phyloP scores from a whole-genome alignment of 2,888 invertebrate species.

The Neoaliturus tenellus region DNA sequence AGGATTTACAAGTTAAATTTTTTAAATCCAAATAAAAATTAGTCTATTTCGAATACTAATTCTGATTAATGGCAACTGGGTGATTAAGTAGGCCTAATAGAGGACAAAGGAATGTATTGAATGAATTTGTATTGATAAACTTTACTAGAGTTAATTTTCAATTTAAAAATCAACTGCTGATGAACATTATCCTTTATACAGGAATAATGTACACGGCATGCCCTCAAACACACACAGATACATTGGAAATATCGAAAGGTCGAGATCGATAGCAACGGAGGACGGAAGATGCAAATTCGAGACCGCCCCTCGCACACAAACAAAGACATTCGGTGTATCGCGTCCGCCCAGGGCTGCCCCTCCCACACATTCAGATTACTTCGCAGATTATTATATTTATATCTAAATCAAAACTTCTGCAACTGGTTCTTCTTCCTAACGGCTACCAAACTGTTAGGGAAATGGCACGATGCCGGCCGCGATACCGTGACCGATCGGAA shows the following conservation, averaged over 20 bases:
- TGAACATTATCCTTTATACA: too few relatives aligned
- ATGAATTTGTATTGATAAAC: too few relatives aligned
- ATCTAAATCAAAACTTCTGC: constrained; percentile 37
- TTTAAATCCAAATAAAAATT: too few relatives aligned
- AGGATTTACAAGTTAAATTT: too few relatives aligned
- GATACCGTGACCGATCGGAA: neutral
- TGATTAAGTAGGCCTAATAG: too few relatives aligned
- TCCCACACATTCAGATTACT: constrained; percentile 20
- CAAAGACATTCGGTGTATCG: constrained; percentile 28
- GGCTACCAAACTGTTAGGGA: neutral
- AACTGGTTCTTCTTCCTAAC: constrained; percentile 24
- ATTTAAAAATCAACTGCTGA: too few relatives aligned
- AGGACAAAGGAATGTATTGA: too few relatives aligned
- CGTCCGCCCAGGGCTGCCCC: neutral
- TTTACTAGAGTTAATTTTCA: too few relatives aligned
- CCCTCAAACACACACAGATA: neutral
- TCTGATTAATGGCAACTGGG: too few relatives aligned
- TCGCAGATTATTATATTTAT: constrained; percentile 41
- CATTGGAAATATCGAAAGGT: neutral
- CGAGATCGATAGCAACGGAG: neutral
- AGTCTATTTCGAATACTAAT: too few relatives aligned
- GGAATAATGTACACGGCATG: too few relatives aligned
- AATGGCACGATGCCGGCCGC: neutral
- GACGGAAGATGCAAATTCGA: neutral
- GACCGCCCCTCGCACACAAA: constrained; percentile 14